Percentiles rank a stretch among this genome's conserved stretches.
Evolutionary conservation across 2,797 vertebrate genomes (phyloP).

Genomic region (Rhinoraja longicauda): DNA sequence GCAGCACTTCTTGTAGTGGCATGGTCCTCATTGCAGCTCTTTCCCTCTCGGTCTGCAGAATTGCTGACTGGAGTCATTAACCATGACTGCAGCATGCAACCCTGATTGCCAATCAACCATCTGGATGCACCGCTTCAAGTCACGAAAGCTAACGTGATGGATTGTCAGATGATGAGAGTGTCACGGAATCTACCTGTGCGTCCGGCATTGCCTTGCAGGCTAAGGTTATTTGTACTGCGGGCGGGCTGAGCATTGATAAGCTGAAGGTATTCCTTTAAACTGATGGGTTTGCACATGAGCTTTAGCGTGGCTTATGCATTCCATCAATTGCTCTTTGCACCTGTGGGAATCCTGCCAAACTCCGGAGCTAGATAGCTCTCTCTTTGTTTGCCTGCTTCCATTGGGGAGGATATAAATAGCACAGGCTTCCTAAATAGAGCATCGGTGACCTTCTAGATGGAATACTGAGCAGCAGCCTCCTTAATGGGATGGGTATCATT

Average conservation of each 20-base stretch:
- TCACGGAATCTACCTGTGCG: neutral
- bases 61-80: neutral
- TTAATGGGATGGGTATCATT: neutral
- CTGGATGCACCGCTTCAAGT: neutral
- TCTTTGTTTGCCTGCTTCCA: neutral
- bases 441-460: neutral
- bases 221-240: neutral
- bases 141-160: neutral
- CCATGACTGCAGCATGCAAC: neutral
- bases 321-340: slow-evolving; percentile 1
- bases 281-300: neutral
- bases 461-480: neutral
- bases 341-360: neutral
- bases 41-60: neutral
- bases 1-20: neutral
- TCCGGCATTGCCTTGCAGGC: neutral
- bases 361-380: neutral
- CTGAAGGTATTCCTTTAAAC: neutral
- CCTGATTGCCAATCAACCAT: neutral
- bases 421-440: neutral
- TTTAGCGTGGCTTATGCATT: neutral
- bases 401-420: neutral
- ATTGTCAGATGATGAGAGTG: neutral
- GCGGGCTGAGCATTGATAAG: neutral
- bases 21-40: neutral